These are phyloP conservation scores for Anolis sagrei DNA, from an alignment of 2,113 vertebrate species.

Conservation along the genomic window DNA sequence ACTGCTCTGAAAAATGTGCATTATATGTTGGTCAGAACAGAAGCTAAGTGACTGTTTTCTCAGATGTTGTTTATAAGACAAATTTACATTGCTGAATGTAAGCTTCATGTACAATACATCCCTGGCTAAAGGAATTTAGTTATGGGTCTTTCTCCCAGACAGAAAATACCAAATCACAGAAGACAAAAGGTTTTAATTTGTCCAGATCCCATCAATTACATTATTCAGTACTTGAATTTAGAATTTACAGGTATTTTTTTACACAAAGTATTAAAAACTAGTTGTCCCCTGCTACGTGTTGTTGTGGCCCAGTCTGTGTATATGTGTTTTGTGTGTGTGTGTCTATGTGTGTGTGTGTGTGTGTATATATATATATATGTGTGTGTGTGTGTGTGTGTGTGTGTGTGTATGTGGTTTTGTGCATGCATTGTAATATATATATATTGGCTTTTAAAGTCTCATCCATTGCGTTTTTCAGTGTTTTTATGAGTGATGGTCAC, in stretches of 20 bases:
- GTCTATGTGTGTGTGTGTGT: no score
- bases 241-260: constrained; percentile 28
- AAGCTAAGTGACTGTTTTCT: background rate
- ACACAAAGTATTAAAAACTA: constrained; percentile 46
- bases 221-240: constrained; percentile 55
- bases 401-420: no score
- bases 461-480: no score
- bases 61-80: background rate
- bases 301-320: no score
- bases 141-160: constrained; percentile 53
- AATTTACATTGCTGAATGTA: constrained; percentile 62
- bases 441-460: no score
- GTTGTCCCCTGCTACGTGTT: no score
- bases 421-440: no score
- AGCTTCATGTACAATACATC: constrained; percentile 40
- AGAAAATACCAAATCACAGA: constrained; percentile 47
- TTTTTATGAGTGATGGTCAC: no score
- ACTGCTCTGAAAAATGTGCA: background rate
- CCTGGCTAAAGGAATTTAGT: constrained; percentile 30
- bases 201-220: constrained; percentile 49
- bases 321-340: no score
- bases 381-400: no score
- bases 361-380: no score
- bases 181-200: constrained; percentile 60
- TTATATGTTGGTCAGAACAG: background rate